A percentile compares a stretch with the other conserved stretches of the same genome.
phyloP scores from a whole-genome alignment of 2,113 vertebrate genomes.

The Halichoeres trimaculatus region DNA sequence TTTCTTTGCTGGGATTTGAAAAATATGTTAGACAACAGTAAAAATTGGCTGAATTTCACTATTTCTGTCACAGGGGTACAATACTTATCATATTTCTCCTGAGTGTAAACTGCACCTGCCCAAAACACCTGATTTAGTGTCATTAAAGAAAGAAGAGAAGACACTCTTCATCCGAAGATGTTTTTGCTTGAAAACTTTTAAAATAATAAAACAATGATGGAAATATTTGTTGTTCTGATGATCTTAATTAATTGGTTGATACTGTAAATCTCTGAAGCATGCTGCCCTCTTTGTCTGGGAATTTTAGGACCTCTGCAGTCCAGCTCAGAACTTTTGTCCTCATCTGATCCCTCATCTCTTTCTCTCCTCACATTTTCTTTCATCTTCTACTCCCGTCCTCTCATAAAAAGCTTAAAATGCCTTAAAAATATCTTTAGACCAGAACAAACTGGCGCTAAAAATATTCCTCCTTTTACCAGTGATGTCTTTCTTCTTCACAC shows the following conservation, averaged over 20 bases:
- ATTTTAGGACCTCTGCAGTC: background rate
- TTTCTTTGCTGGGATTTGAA: no score
- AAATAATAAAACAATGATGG: background rate
- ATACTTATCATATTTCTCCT: no score
- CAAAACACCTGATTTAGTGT: background rate
- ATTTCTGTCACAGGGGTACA: no score
- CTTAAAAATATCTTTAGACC: constrained; percentile 17
- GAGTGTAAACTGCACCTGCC: no score
- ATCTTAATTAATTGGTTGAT: background rate
- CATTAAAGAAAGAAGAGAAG: background rate
- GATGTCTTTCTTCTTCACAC: background rate
- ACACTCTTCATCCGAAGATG: background rate
- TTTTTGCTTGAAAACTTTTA: background rate
- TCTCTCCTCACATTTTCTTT: background rate
- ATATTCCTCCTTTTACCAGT: background rate
- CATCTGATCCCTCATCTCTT: background rate
- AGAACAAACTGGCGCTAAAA: background rate
- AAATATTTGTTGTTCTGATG: background rate
- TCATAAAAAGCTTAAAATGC: constrained; percentile 29
- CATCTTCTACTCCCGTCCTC: background rate
- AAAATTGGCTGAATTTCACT: no score
- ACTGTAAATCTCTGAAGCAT: background rate
- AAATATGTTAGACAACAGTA: no score
- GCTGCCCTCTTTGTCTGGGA: background rate
- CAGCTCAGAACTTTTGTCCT: background rate